Evolutionary conservation across 2,888 invertebrate species (phyloP).

Genomic region (Operophtera brumata): DNA sequence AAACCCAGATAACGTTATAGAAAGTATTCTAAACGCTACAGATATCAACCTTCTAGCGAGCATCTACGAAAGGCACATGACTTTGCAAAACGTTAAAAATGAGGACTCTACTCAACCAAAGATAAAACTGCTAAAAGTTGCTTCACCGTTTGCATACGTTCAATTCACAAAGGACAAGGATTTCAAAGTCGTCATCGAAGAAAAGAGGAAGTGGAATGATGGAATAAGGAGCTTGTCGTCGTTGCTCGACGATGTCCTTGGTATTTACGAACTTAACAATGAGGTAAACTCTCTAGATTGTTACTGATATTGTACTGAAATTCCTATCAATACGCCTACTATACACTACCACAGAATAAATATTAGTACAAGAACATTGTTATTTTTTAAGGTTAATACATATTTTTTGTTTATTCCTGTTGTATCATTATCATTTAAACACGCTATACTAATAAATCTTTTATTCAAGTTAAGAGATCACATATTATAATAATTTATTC

Average conservation of each 20-base stretch:
- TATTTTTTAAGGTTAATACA: not conserved
- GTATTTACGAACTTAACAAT: conserved; percentile 75
- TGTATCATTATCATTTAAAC: not conserved
- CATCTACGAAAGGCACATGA: conserved; percentile 81
- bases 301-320: conserved; percentile 70
- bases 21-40: conserved; percentile 82
- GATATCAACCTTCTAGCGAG: conserved; percentile 82
- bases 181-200: conserved; percentile 80
- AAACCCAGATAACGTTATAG: conserved; percentile 80
- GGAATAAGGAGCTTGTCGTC: conserved; percentile 85
- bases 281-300: conserved; percentile 86
- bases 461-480: conserved; percentile 16
- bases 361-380: no score
- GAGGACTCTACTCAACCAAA: conserved; percentile 44
- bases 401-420: conserved; percentile 5
- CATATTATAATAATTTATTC: conserved; percentile 3
- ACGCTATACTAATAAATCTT: not conserved
- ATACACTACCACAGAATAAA: no score
- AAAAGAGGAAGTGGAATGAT: conserved; percentile 84
- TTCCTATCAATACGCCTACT: conserved; percentile 9
- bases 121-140: conserved; percentile 54
- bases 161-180: conserved; percentile 79
- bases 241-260: conserved; percentile 87
- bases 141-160: conserved; percentile 82
- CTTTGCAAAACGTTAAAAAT: conserved; percentile 49